Base-by-base conservation (phyloP, 2,888 invertebrate species). In the Hedychridium roseum region DNA sequence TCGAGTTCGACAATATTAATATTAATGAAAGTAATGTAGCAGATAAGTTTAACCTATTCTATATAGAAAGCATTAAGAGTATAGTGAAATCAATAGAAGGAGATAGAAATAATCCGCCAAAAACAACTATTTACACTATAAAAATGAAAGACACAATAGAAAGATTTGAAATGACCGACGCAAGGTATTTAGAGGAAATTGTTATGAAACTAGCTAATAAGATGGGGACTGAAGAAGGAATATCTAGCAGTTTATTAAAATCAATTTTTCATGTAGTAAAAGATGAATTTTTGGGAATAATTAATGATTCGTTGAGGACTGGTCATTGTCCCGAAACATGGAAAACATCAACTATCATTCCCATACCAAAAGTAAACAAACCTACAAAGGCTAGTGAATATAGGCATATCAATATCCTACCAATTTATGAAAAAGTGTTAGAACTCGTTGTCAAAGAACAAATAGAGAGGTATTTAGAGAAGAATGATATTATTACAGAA, bases 401-500 rank as follows among this genome's bases (percentile, higher is more conserved):
- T 12, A 37, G 14, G n/a, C 27, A 2, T 27, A 37, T 37, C 2
- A 32, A 23, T 3, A 7, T 11, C 18, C 12, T 17, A 36, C 20
- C 16, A 3, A 14, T n/a, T 6, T 39, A 43, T 6, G 46, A 42
- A 9, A 43, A 46, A 12, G 34, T 51, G 3, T 15, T 48, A 12
- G 41, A 52, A 54, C 0, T 50, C n/a, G 17, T 45, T 23, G 32
- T 53, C 0, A 43, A 46, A 17, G 6, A 23, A 4, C 40, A 50
- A 32, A 18, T 34, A n/a, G 26, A 31, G 6, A 26, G 15, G 6
- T 42, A 31, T 1, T 6, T 47, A 9, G 35, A 54, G 40, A 14
- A 7, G 0, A 44, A 54, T 16, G n/a, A 30, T 12, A 14, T 47
- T 2, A 11, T 51, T 14, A 30, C 26, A 1, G 43, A 51, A 0